These are phyloP conservation scores for Drosophila algonquin DNA, from an alignment of 2,888 invertebrate species.

Conservation along the genomic window DNA sequence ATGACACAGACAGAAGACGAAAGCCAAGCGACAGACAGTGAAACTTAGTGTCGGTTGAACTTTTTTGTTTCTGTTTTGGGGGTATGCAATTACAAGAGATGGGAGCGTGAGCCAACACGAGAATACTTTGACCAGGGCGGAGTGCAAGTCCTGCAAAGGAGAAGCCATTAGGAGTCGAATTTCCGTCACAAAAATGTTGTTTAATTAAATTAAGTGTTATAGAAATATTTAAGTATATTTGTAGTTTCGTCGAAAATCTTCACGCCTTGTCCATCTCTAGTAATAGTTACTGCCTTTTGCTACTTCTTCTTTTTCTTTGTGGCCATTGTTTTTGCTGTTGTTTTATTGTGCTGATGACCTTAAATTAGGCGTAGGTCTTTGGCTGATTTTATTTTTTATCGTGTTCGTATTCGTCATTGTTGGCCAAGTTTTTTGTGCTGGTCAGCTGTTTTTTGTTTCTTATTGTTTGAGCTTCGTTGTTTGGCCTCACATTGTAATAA, in stretches of 20 bases:
- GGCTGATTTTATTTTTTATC: slow-evolving; percentile 23
- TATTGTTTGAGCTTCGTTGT: slow-evolving; percentile 8
- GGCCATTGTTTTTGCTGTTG: slow-evolving; percentile 52
- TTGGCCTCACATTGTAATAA: slow-evolving; percentile 67
- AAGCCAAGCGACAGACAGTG: slow-evolving; percentile 44
- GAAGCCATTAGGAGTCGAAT: too few relatives aligned
- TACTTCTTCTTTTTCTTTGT: slow-evolving; percentile 40
- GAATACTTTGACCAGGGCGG: neutral
- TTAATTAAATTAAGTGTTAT: too few relatives aligned
- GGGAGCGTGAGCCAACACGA: neutral
- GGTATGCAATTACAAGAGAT: slow-evolving; percentile 14
- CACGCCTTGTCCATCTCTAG: neutral
- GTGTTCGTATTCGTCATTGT: slow-evolving; percentile 42
- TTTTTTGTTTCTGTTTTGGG: slow-evolving; percentile 45
- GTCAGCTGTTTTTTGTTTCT: slow-evolving; percentile 59
- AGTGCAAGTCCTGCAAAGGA: too few relatives aligned
- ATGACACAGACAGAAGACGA: slow-evolving; percentile 37
- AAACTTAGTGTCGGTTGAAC: slow-evolving; percentile 62
- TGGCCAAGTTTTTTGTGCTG: slow-evolving; percentile 42
- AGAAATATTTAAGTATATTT: too few relatives aligned
- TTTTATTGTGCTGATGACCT: slow-evolving; percentile 81
- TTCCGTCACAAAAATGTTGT: too few relatives aligned
- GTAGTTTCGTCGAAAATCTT: neutral
- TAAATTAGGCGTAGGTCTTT: slow-evolving; percentile 75
- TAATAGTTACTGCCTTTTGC: slow-evolving; percentile 10